phyloP scores from a whole-genome alignment of 1,140 invertebrate genomes.

The Lepidurus arcticus region DNA sequence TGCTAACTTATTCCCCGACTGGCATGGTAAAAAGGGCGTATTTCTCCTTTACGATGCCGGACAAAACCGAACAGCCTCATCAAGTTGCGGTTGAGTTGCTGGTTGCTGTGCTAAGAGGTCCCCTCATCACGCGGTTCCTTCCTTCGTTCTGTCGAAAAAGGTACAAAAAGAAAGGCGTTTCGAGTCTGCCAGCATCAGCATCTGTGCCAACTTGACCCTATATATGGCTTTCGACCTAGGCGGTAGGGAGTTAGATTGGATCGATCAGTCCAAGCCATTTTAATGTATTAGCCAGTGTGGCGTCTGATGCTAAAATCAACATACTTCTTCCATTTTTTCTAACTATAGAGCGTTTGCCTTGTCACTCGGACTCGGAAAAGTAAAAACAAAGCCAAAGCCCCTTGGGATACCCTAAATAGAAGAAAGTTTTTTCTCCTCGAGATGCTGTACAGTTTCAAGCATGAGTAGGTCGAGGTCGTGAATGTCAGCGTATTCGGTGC shows the following conservation, averaged over 20 bases:
- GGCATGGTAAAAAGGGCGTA: background rate
- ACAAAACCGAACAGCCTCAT: background rate
- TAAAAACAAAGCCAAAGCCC: background rate
- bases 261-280: background rate
- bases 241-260: background rate
- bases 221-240: constrained; percentile 7
- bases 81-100: background rate
- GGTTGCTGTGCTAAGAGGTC: background rate
- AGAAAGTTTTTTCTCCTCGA: background rate
- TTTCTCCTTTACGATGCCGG: background rate
- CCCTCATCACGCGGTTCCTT: background rate
- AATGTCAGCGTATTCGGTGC: background rate
- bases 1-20: background rate
- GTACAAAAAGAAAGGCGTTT: background rate
- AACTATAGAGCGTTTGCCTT: background rate
- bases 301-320: constrained; percentile 4
- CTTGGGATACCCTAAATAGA: background rate
- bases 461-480: constrained; percentile 17
- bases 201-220: constrained; percentile 18
- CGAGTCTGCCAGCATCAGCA: background rate
- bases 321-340: background rate
- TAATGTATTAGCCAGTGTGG: background rate
- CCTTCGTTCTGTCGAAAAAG: too few species aligned
- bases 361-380: background rate
- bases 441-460: background rate